Evolutionary conservation across 2,113 vertebrate species (phyloP).

Genomic region (Lycocorax pyrrhopterus): DNA sequence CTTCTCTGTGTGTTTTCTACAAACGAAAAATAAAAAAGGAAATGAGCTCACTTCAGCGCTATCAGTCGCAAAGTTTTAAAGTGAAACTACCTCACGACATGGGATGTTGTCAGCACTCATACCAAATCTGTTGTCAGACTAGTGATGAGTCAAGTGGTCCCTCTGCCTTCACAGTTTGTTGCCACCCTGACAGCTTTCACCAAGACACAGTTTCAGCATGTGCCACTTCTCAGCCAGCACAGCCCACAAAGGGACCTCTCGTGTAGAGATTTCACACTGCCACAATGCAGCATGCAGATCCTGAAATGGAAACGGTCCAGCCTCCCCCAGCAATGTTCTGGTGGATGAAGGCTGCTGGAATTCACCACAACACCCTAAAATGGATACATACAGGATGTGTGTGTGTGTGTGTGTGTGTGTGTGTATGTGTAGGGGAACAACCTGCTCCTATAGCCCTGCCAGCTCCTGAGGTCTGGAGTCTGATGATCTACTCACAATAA

Average conservation of each 20-base stretch:
- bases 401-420: no score
- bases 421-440: neutral
- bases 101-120: neutral
- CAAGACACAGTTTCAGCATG: neutral
- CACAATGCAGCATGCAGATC: neutral
- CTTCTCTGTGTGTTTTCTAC: neutral
- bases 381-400: rapidly evolving
- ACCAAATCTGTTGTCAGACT: neutral
- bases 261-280: rapidly evolving
- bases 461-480: neutral
- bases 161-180: neutral
- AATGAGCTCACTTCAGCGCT: neutral
- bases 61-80: neutral
- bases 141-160: neutral
- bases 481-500: neutral
- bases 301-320: neutral
- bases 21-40: constrained; percentile 1
- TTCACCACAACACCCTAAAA: neutral
- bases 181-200: neutral
- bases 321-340: neutral
- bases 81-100: neutral
- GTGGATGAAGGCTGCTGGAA: neutral
- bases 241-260: rapidly evolving
- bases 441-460: neutral
- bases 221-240: neutral